Evolutionary conservation across 2,113 vertebrate species (phyloP), one percentile per base, ranked within the genome.

Genomic region (Tretioscincus oriximinensis): DNA sequence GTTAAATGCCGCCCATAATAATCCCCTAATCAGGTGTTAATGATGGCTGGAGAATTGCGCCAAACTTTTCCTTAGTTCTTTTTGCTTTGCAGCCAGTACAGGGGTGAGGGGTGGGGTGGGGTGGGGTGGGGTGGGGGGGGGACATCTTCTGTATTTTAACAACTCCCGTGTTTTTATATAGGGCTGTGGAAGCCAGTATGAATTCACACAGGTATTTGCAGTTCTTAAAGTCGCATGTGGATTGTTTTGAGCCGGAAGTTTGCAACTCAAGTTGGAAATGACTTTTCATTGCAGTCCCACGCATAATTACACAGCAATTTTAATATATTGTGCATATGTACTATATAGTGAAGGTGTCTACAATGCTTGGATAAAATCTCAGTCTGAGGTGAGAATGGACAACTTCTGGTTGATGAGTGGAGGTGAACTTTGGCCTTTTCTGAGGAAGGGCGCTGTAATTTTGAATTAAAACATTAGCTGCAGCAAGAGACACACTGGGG

Each of bases 401-500:
- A 18, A 64, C n/a, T 28, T 5, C 16, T 61, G 2, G 7, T 28
- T 35, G 11, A 2, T 6, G 14, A 9, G n/a, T 2, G 54, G 16
- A 4, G 41, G 14, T 68, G 29, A 20, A 5, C 3, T 64, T 47
- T 0, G 26, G 24, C 41, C 28, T 31, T 12, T 4, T 9, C 66
- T 35, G n/a, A 47, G 14, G 75, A 68, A 6, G 29, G 24, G 66
- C 78, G 58, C 24, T 78, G 58, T 81, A 49, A 79, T 41, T 63
- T 73, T 68, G 80, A 83, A 82, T 82, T 84, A 65, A 85, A 82
- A 80, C 20, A 69, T 76, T 81, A 21, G n/a, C 74, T 72, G 28
- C 49, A 63, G 5, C 61, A 63, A 65, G 67, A n/a, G n/a, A 16
- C 58, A 29, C 28, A 51, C 76, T 20, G 49, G 41, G 76, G 66